Base-by-base conservation (phyloP, 2,797 vertebrate species). In the Fringilla coelebs region DNA sequence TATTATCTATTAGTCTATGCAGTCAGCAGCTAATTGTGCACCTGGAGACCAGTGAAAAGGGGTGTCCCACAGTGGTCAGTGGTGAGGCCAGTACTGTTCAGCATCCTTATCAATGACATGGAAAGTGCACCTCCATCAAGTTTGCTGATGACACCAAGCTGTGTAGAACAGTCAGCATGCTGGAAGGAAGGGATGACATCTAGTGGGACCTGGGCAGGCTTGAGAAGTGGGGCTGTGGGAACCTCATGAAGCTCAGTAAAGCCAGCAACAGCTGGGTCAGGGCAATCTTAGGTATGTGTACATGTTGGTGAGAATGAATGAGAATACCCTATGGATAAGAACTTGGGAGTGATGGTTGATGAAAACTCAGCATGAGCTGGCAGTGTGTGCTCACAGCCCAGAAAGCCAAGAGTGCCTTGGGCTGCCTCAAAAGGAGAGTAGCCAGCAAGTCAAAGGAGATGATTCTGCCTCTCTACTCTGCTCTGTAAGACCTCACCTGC, bases 1-100 rank as follows among this genome's bases (percentile, higher is more conserved):
- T 75, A 45, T 38, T 52, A 32, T 65, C 38, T 63, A 6, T 76
- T 57, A 45, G 17, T 71, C 20, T 45, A 6, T 58, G 65, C 29
- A 31, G 20, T 40, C 38, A 38, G 14, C 11, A 11, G 6, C n/a
- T 77, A 57, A 28, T 31, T 34, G 29, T 52, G 38, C 52, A 24
- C 13, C 19, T 58, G 38, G n/a, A 48, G 31, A 58, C 20, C 29
- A 34, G 14, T 34, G 51, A 31, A 25, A 34, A 63, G 25, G 51
- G 29, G 7, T 49, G 32, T 38, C 43, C 17, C 36, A 17, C 32
- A 48, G 32, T 28, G 18, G 6, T 20, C 0, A 0, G 13, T 55
- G 28, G 3, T 29, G 36, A 21, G 17, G 24, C 20, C 57, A 51
- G 0, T 57, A 38, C 17, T 43, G 19, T 70, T 76, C 36, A 51